These are phyloP conservation scores for Athalia circularis DNA, from an alignment of 2,888 invertebrate species.

Conservation along the genomic window DNA sequence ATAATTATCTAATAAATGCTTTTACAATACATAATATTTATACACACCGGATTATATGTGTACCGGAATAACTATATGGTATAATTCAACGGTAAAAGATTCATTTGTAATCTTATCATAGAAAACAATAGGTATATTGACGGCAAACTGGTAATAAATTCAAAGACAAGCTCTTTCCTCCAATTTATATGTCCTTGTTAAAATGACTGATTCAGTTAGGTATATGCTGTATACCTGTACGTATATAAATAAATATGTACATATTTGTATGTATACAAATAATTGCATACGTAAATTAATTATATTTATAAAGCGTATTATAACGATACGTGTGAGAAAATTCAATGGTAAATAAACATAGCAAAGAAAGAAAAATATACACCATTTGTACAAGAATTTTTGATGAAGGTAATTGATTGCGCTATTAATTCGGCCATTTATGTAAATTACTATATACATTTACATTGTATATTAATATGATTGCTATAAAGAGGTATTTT, in stretches of 20 bases:
- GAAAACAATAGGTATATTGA: neutral
- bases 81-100: neutral
- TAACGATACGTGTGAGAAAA: neutral
- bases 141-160: neutral
- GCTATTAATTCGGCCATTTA: neutral
- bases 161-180: too few relatives aligned
- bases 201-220: conserved; percentile 28
- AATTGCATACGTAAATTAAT: conserved; percentile 2
- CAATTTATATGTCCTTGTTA: conserved; percentile 25
- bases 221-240: neutral
- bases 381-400: neutral
- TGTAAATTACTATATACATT: neutral
- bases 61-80: conserved; percentile 12
- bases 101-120: neutral
- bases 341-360: conserved; percentile 11
- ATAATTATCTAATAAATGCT: conserved; percentile 15
- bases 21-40: neutral
- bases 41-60: too few relatives aligned
- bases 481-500: conserved; percentile 4
- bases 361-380: neutral
- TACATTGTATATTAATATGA: neutral
- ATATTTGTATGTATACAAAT: neutral
- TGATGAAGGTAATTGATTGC: neutral
- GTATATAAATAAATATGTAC: too few relatives aligned
- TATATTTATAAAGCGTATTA: neutral